A percentile compares a stretch with the other conserved stretches of the same genome.
These are phyloP conservation scores for Autographa pulchrina DNA, from an alignment of 2,888 invertebrate genomes.

Conservation along the genomic window DNA sequence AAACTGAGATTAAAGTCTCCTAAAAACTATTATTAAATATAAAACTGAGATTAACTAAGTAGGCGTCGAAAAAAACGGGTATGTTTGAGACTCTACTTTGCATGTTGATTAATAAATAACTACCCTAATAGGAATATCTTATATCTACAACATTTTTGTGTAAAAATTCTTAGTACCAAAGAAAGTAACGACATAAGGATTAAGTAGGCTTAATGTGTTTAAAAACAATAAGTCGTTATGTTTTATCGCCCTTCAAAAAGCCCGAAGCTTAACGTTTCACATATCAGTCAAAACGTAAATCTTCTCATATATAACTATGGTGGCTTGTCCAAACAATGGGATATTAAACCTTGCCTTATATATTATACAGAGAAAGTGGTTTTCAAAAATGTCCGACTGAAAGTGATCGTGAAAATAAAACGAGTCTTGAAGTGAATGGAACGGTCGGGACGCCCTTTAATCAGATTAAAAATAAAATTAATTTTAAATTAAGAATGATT, in stretches of 20 bases:
- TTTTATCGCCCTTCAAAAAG: constrained; percentile 2
- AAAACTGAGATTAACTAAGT: too few relatives aligned
- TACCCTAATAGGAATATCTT: too few relatives aligned
- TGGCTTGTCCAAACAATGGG: constrained; percentile 44
- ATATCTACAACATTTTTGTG: background rate
- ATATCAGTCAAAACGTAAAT: constrained; percentile 10
- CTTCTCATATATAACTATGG: constrained; percentile 22
- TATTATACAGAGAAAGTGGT: constrained; percentile 59
- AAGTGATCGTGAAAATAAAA: constrained; percentile 56
- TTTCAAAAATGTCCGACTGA: constrained; percentile 55
- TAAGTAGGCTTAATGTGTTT: background rate
- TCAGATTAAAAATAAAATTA: constrained; percentile 30
- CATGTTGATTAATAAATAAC: too few relatives aligned
- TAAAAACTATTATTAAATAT: too few relatives aligned
- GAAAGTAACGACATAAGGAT: background rate
- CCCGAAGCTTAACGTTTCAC: constrained; percentile 10
- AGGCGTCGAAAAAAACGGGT: too few relatives aligned
- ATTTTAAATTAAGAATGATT: constrained; percentile 1
- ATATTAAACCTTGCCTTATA: constrained; percentile 44
- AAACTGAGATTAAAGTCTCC: too few relatives aligned
- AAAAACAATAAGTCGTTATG: constrained; percentile 2
- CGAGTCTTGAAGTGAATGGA: constrained; percentile 42
- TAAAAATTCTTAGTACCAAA: background rate
- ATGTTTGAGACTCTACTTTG: background rate
- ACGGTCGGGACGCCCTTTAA: constrained; percentile 17